A percentile compares a stretch with the other conserved stretches of the same genome.
Evolutionary conservation across 53 echinoderm and acorn worm species (phyloP).

Genomic region (Stichopus horrens): DNA sequence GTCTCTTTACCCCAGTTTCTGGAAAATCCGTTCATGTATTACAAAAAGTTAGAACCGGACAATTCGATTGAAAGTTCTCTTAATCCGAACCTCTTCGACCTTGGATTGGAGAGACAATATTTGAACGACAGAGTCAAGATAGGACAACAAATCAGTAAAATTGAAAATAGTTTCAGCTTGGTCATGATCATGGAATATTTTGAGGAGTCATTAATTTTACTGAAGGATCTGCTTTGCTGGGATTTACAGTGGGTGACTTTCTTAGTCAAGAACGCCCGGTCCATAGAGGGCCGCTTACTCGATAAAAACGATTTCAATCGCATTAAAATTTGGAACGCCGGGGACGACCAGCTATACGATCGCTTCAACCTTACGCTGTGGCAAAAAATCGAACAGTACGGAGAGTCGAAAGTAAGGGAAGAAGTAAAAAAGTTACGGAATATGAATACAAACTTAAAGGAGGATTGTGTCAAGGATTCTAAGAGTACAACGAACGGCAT

Average conservation of each 20-base stretch:
- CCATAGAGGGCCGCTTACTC: constrained; percentile 6
- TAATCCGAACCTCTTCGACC: constrained; percentile 35
- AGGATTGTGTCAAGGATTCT: not conserved
- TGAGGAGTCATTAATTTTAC: constrained; percentile 59
- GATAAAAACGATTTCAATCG: not conserved
- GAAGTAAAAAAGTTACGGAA: constrained; percentile 5
- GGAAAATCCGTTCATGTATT: constrained; percentile 18
- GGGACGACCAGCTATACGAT: constrained; percentile 48
- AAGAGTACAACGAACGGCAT: not conserved
- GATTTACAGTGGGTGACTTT: constrained; percentile 50
- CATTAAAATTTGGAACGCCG: constrained; percentile 50
- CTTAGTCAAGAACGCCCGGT: constrained; percentile 34
- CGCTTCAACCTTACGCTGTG: constrained; percentile 62
- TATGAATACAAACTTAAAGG: not conserved
- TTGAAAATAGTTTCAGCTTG: constrained; percentile 42
- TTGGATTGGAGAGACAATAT: constrained; percentile 34
- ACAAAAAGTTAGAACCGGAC: constrained; percentile 14
- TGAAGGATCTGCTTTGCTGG: constrained; percentile 59
- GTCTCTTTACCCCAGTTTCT: constrained; percentile 2
- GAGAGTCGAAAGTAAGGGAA: constrained; percentile 3
- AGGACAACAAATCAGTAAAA: not conserved
- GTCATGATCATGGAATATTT: constrained; percentile 58
- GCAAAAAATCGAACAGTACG: constrained; percentile 51
- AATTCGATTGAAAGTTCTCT: constrained; percentile 33
- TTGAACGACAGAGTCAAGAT: constrained; percentile 36